Evolutionary conservation across 2,797 vertebrate genomes (phyloP).

Genomic region (Enteromius unitaeniatus): DNA sequence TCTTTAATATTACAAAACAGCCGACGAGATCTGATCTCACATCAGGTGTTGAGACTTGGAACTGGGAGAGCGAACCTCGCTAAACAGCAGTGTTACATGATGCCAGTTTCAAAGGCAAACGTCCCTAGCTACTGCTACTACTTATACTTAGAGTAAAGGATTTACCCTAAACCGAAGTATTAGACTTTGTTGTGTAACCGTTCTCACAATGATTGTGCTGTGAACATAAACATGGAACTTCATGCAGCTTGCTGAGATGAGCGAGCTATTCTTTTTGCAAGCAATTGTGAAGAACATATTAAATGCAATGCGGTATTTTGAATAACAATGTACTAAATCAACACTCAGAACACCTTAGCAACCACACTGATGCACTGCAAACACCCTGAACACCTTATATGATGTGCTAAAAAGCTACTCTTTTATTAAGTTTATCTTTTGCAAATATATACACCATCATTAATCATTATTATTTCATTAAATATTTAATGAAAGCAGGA

Average conservation of each 20-base stretch:
- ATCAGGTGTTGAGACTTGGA: conserved; percentile 30
- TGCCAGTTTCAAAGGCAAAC: not conserved
- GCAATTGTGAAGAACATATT: not conserved
- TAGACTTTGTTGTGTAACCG: not conserved
- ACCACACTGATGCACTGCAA: not conserved
- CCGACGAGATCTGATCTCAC: conserved; percentile 41
- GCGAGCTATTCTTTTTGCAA: not conserved
- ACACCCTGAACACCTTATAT: not conserved
- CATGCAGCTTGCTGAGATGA: not conserved
- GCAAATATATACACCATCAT: conserved; percentile 16
- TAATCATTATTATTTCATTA: not conserved
- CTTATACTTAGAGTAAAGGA: not conserved
- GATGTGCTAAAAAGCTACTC: not conserved
- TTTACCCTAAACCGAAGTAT: not conserved
- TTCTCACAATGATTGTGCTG: not conserved
- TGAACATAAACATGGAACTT: not conserved
- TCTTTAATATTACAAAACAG: conserved; percentile 43
- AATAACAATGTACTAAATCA: not conserved
- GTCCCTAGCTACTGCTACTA: not conserved
- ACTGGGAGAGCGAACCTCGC: not conserved
- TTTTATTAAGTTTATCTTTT: not conserved
- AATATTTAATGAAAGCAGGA: conserved; percentile 8
- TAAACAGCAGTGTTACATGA: not conserved
- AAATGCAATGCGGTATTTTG: not conserved
- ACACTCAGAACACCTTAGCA: not conserved